Conservation (phyloP, 1,140 invertebrate genomes). For the Sycobia sp. region DNA sequence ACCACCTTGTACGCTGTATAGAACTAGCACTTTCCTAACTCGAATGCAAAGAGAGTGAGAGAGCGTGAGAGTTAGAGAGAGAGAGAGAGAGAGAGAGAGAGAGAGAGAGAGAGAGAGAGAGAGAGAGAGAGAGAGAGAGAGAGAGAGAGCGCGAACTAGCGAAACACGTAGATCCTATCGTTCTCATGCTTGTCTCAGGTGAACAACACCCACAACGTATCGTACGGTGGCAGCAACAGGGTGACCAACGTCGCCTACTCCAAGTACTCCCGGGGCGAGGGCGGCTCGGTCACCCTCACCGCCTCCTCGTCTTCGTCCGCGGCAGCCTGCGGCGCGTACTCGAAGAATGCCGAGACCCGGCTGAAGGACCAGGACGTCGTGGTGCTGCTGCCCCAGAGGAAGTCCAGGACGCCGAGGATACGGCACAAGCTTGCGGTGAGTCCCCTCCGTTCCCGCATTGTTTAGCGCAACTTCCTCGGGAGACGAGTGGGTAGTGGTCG, state of each 20-base stretch:
- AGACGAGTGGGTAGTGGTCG: too few relatives aligned
- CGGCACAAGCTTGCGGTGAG: conserved; percentile 54
- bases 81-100: too few relatives aligned
- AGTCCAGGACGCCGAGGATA: conserved; percentile 49
- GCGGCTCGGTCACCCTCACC: conserved; percentile 23
- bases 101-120: too few relatives aligned
- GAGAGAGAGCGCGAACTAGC: too few relatives aligned
- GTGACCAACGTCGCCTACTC: conserved; percentile 68
- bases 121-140: too few relatives aligned
- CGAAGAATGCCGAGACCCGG: conserved; percentile 31
- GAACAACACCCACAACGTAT: conserved; percentile 75
- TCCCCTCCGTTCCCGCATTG: conserved; percentile 1
- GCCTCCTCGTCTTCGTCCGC: conserved; percentile 16
- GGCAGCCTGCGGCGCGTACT: conserved; percentile 8
- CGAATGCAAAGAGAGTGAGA: too few relatives aligned
- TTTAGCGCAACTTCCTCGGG: too few relatives aligned
- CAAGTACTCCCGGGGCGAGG: conserved; percentile 57
- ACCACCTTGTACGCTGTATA: too few relatives aligned
- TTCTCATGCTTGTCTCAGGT: too few relatives aligned
- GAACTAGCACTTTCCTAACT: too few relatives aligned
- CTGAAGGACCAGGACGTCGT: conserved; percentile 53
- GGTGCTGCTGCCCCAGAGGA: conserved; percentile 50
- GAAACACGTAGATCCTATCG: too few relatives aligned
- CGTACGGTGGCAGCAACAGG: conserved; percentile 66
- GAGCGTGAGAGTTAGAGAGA: too few relatives aligned